Base-by-base conservation (phyloP, 2,888 invertebrate species). In the Zhuqinia jingwanae region DNA sequence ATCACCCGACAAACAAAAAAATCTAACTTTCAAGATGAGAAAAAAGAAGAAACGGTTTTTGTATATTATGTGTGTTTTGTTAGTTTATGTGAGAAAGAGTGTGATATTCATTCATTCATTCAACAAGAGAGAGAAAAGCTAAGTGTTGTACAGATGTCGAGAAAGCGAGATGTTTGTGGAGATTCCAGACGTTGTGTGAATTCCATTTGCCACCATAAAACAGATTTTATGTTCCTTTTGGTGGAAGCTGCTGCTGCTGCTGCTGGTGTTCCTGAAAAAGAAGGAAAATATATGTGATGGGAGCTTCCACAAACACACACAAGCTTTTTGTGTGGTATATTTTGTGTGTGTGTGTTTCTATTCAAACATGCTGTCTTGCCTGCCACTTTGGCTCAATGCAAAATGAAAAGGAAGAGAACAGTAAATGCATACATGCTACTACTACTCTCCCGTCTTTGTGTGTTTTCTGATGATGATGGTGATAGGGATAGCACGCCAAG, bases 171-270 rank as follows among this genome's bases (percentile, higher is more conserved):
- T 78, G 63, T 78, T 42, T 63, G 63, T 78, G 50, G n/a, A 78
- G 63, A 78, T 63, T 78, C 65, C 78, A 78, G 78, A 78, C 78
- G 78, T 50, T 45, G 27, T 75, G 53, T 78, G 77, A 60, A 78
- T 78, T 78, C 78, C 78, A 78, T 78, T 78, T 78, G 78, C 78
- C 78, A 78, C 78, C 78, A 78, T 78, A 78, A 78, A 78, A 78
- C 78, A 63, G 78, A 78, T 78, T 78, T 78, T 78, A 78, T 78
- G 78, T 78, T 78, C 78, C 77, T 15, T 77, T 42, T 11, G 11
- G 20, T 17, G 63, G n/a, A 50, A 13, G 25, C 5, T 13, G 58
- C 10, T 15, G 50, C 47, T 2, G 47, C n/a, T 47, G 47, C 2
- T 47, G 47, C 15, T 47, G 47, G 56, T 20, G 17, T 17, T 3